Evolutionary conservation across 53 echinoderm and acorn worm species (phyloP), one percentile per base, ranked within the genome.

Genomic region (Holothuria scabra): DNA sequence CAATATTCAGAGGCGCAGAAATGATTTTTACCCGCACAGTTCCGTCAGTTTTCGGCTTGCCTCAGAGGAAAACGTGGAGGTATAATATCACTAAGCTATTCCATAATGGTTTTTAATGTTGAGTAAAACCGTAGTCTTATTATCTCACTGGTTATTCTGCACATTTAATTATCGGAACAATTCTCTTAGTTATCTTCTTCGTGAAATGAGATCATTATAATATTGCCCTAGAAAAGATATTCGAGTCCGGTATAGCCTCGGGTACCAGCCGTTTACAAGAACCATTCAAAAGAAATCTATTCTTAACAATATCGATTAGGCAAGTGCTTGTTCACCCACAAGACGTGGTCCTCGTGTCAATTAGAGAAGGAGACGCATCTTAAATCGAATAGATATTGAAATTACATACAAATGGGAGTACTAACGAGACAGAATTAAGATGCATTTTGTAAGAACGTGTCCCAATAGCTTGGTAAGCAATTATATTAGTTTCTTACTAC

Each of bases 311-410:
- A 72, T 72, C 46, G 72, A 72, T 72, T 48, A 46, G n/a, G 10
- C 72, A 48, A 72, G 72, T 72, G 72, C 49, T 72, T 72, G 48
- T 46, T 10, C 44, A 72, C 46, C 72, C 72, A 48, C 72, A 72
- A 44, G 72, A 72, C 24, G 26, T 25, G 72, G 72, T 41, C 48
- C 72, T 44, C 48, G 72, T 72, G 72, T 38, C 72, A 72, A 72
- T 72, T 72, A 72, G 26, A 6, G 34, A 11, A 38, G 9, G 24
- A 46, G 72, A 72, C 72, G 72, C 23, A 46, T 72, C 28, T 24
- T 46, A 72, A 72, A 72, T 72, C 72, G 72, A 72, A 72, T 72
- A 72, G 72, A 72, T 72, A 72, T 72, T 72, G 72, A 72, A 72
- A 72, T 72, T 72, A 72, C 72, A 48, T 72, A 44, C 46, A 44